Evolutionary conservation across 2,797 vertebrate species (phyloP).

Genomic region (Neomorphus geoffroyi): DNA sequence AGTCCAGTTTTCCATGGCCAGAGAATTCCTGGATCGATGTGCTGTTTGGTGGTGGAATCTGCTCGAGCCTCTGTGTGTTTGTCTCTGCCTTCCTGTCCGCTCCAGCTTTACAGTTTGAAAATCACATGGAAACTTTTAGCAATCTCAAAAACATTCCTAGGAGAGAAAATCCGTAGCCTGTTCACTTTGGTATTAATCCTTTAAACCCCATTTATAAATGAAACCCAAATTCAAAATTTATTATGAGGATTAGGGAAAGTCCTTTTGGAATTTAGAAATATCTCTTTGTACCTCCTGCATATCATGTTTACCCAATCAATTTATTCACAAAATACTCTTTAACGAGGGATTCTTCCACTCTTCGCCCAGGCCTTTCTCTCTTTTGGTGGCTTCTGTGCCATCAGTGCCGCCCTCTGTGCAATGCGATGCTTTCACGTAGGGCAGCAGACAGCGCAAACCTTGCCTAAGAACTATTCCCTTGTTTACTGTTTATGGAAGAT

Average conservation of each 20-base stretch:
- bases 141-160: not conserved
- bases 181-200: not conserved
- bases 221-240: not conserved
- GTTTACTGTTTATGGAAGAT: not conserved
- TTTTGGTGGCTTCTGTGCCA: not conserved
- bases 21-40: not conserved
- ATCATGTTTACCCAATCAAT: not conserved
- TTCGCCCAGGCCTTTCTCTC: not conserved
- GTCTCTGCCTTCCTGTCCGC: not conserved
- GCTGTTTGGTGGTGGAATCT: not conserved
- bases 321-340: not conserved
- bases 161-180: not conserved
- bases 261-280: not conserved
- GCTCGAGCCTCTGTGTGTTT: not conserved
- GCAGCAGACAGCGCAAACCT: not conserved
- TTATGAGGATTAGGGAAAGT: not conserved
- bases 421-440: fast-evolving
- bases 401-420: not conserved
- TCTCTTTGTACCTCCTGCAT: not conserved
- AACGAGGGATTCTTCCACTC: not conserved
- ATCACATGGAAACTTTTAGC: not conserved
- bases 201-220: not conserved
- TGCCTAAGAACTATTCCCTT: not conserved
- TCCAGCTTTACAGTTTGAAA: not conserved
- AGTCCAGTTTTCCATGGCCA: not conserved